phyloP scores from a whole-genome alignment of 2,888 invertebrate genomes.

The Pyralis farinalis region DNA sequence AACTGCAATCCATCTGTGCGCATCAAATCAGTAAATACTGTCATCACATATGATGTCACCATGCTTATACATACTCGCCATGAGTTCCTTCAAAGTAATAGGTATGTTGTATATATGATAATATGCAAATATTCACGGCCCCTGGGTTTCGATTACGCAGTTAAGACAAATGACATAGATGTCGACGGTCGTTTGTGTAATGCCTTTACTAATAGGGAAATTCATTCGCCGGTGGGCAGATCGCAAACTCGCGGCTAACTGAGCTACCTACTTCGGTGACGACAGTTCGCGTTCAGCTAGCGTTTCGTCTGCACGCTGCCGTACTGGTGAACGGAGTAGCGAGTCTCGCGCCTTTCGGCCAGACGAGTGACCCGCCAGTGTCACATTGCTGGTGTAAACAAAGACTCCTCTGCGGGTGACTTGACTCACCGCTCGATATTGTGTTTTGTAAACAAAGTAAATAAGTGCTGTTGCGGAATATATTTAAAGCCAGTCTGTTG shows the following conservation, averaged over 20 bases:
- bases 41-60: not conserved
- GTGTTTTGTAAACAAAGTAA: slow-evolving; percentile 37
- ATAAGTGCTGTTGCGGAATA: slow-evolving; percentile 15
- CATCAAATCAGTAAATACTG: slow-evolving; percentile 14
- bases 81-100: slow-evolving; percentile 11
- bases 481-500: slow-evolving; percentile 5
- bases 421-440: slow-evolving; percentile 40
- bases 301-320: slow-evolving; percentile 47
- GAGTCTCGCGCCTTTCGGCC: slow-evolving; percentile 9
- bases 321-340: slow-evolving; percentile 9
- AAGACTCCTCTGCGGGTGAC: slow-evolving; percentile 38
- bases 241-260: slow-evolving; percentile 27
- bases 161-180: slow-evolving; percentile 45
- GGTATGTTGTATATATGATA: slow-evolving; percentile 27
- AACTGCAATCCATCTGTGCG: slow-evolving; percentile 2
- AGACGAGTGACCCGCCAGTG: slow-evolving; percentile 7
- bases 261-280: slow-evolving; percentile 20
- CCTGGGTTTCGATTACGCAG: slow-evolving; percentile 48
- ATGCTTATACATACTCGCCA: not conserved
- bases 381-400: slow-evolving; percentile 50
- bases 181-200: slow-evolving; percentile 49
- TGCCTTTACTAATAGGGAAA: slow-evolving; percentile 57
- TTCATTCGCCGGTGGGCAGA: slow-evolving; percentile 46
- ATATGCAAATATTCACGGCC: slow-evolving; percentile 40
- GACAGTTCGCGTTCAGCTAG: slow-evolving; percentile 57